Base-by-base conservation (phyloP, 2,113 vertebrate genomes). In the Aldabrachelys gigantea region DNA sequence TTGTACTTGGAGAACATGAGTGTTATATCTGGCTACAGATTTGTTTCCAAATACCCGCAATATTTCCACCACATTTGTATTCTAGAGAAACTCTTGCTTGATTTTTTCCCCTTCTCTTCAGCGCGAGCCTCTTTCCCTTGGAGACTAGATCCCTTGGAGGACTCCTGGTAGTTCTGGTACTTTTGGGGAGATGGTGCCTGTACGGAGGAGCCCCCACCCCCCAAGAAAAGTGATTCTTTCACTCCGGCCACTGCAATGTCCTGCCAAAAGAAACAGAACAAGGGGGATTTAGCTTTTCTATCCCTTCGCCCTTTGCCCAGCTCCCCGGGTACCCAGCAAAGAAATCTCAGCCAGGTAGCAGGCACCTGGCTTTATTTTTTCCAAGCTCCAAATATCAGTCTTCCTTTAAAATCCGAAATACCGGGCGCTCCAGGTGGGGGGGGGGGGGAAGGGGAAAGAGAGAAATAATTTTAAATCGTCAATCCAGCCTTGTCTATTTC, bases 1-100 rank as follows among this genome's bases (percentile, higher is more conserved):
- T 94, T 97, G 93, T 93, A 85, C 94, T 91, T 95, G 75, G 92
- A 93, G 90, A 90, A 96, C 89, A 52, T 31, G 94, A 96, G 93
- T 95, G 87, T 94, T 95, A 85, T 92, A 52, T 52, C 80, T 94
- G 75, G 57, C 87, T 91, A 88, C 89, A 88, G 69, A 93, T 96
- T 96, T 96, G 49, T 95, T 95, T 91, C 92, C 95, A 90, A 95
- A 95, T 92, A 78, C 81, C 69, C 0, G 13, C 95, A 88, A 92
- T 65, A 21, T 47, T 97, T 95, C 95, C 91, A 92, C 75, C 8
- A n/a, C 65, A 83, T 97, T 92, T 91, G 92, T 96, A 95, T 96
- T 93, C 94, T 94, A 88, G 89, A 81, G 72, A 92, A 96, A 95
- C 89, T 57, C 53, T 85, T 38, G 44, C 56, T 87, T 62, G 78